Conservation (phyloP, 37 sponge, comb jelly and placozoan species). For the Hexactinellida sp. region DNA sequence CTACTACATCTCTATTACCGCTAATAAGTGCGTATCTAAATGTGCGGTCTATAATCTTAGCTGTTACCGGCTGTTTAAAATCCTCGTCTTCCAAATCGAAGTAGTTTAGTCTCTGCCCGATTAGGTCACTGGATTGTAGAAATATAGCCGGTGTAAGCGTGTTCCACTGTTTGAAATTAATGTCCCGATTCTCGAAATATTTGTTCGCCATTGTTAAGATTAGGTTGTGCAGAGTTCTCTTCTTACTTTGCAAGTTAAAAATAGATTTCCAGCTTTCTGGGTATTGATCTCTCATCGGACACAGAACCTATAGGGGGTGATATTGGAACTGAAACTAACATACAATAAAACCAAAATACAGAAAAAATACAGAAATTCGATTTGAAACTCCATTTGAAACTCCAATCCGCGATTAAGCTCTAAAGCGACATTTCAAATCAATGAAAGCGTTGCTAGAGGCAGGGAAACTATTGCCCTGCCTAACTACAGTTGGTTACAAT, state of each 20-base stretch:
- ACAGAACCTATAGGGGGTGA: not conserved
- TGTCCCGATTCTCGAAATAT: not conserved
- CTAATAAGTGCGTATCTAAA: not conserved
- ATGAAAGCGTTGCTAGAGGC: no score
- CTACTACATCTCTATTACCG: constrained; percentile 5
- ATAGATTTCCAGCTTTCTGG: not conserved
- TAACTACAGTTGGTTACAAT: no score
- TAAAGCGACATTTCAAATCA: no score
- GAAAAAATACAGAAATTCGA: not conserved
- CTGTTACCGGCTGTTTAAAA: not conserved
- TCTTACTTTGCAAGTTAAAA: not conserved
- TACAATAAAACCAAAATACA: not conserved
- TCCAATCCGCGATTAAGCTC: no score
- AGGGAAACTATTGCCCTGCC: no score
- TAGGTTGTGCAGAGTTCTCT: not conserved
- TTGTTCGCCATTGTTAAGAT: not conserved
- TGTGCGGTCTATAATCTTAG: not conserved
- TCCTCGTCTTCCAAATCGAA: not conserved
- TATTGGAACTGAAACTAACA: not conserved
- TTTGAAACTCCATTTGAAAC: no score
- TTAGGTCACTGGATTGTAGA: not conserved
- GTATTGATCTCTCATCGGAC: not conserved
- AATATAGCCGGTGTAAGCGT: not conserved
- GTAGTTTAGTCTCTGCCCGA: not conserved
- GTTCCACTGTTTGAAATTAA: not conserved